Base-by-base conservation (phyloP, 2,888 invertebrate genomes). In the Mythimna ferrago region DNA sequence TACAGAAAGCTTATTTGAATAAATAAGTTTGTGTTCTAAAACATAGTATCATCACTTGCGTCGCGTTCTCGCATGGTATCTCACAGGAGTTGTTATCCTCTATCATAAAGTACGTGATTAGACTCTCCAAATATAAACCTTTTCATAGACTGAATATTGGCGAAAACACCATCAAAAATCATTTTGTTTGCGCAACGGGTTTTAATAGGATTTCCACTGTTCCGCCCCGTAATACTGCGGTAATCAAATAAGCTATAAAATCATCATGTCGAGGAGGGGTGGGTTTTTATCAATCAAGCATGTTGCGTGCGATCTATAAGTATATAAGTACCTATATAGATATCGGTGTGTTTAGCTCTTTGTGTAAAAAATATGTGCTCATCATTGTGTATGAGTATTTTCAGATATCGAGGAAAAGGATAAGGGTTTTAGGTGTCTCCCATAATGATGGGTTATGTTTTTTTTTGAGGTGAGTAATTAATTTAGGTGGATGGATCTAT, bases 171-270 rank as follows among this genome's bases (percentile, higher is more conserved):
- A 69, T 66, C 51, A 69, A 72, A 72, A 72, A 61, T 67, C 48
- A 70, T 72, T 68, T 67, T 76, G 68, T 80, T 80, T 76, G 77
- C 77, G 65, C 66, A 62, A 63, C 38, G 56, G 65, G 77, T 81
- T 81, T 81, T 80, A 81, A 81, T 81, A 56, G 77, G 81, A 81
- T 81, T 81, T 77, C 41, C 65, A 58, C 44, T 70, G 73, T 65
- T 71, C 65, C 62, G 57, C 68, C 38, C 32, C 66, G 67, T 71
- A 71, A 77, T 71, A 68, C 77, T 44, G 56, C 26, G 54, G 62
- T 81, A 77, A 81, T 81, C 66, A 77, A 81, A 81, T 81, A 81
- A 73, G 80, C 80, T 71, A 73, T 68, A 71, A 81, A 81, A 70
- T 77, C 77, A 73, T 80, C 65, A 67, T 62, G 72, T 67, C 61